These are phyloP conservation scores for Apodemia hepburni DNA, from an alignment of 2,888 invertebrate species.

Conservation along the genomic window DNA sequence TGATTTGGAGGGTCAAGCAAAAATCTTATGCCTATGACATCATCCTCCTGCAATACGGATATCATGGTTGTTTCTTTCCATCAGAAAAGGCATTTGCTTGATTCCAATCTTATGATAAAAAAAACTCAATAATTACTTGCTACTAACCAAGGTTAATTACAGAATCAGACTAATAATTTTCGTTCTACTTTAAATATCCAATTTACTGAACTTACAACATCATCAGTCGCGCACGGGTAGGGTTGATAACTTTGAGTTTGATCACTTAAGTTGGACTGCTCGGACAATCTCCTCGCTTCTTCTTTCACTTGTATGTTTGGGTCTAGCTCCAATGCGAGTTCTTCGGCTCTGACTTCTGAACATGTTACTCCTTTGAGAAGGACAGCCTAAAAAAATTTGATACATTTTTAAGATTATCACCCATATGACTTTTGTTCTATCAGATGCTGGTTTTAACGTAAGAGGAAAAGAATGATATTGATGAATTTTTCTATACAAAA, in stretches of 20 bases:
- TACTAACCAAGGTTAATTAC: background rate
- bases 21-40: too few relatives aligned
- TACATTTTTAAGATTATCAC: background rate
- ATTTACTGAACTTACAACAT: conserved; percentile 49
- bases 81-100: too few relatives aligned
- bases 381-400: conserved; percentile 52
- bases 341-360: conserved; percentile 69
- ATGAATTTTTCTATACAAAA: too few relatives aligned
- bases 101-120: too few relatives aligned
- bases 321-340: conserved; percentile 64
- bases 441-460: too few relatives aligned
- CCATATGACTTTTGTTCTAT: background rate
- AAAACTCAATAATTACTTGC: background rate
- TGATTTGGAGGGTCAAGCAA: too few relatives aligned
- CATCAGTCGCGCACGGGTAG: conserved; percentile 64
- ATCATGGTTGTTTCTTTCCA: too few relatives aligned
- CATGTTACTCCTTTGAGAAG: conserved; percentile 71
- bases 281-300: conserved; percentile 68
- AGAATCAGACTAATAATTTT: background rate
- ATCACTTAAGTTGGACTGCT: conserved; percentile 73
- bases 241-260: conserved; percentile 68
- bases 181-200: background rate
- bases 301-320: conserved; percentile 72
- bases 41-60: too few relatives aligned
- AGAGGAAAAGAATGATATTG: too few relatives aligned